Percentiles rank a stretch among this genome's conserved stretches.
These are phyloP conservation scores for Cheirogaleus medius DNA, from an alignment of 2,113 vertebrate genomes.

Conservation along the genomic window DNA sequence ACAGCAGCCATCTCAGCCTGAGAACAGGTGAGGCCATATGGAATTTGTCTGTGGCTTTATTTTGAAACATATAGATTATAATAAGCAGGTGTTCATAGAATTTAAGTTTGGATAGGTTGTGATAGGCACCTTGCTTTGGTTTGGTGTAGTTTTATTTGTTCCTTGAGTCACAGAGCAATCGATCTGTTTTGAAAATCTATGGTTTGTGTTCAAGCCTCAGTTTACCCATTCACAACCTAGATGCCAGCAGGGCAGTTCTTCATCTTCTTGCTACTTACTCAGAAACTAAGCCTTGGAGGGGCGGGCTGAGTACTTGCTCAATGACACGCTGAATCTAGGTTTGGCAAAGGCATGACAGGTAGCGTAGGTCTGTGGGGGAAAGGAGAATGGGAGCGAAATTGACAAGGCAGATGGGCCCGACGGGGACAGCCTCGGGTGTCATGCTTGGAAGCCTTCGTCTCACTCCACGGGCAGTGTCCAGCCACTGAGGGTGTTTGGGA, in stretches of 20 bases:
- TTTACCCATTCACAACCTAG: neutral
- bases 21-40: neutral
- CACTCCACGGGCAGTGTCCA: neutral
- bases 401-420: fast-evolving
- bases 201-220: neutral
- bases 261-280: neutral
- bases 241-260: neutral
- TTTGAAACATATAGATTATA: neutral
- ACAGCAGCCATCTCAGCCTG: neutral
- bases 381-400: neutral
- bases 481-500: neutral
- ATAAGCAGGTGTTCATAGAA: neutral
- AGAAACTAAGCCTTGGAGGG: neutral
- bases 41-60: neutral
- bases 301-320: neutral
- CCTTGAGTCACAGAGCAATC: neutral
- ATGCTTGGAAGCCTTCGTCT: fast-evolving
- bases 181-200: neutral
- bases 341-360: neutral
- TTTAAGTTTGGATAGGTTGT: neutral
- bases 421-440: neutral
- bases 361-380: neutral
- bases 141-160: neutral
- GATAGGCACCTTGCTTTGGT: neutral
- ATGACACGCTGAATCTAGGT: neutral